Conservation (phyloP, 2,888 invertebrate species). For the Sylvicola cinctus region DNA sequence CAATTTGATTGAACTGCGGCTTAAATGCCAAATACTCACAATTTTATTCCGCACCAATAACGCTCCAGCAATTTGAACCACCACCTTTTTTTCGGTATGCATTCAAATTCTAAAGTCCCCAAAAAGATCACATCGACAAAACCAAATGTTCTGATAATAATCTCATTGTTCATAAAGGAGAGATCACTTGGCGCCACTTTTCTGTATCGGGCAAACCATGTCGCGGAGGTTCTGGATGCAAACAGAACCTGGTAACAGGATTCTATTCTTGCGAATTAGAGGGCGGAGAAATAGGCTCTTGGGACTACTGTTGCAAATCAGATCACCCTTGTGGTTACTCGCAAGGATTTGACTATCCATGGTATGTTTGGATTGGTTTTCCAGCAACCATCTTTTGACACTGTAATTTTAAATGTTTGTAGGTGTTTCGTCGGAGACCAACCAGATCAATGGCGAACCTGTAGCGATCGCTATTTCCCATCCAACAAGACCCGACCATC, state of each 20-base stretch:
- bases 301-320: slow-evolving; percentile 76
- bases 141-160: too few relatives aligned
- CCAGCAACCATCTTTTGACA: neutral
- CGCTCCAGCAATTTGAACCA: too few relatives aligned
- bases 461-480: slow-evolving; percentile 65
- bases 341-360: slow-evolving; percentile 60
- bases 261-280: slow-evolving; percentile 75
- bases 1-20: too few relatives aligned
- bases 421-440: slow-evolving; percentile 72
- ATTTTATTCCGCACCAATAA: too few relatives aligned
- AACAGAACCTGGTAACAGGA: slow-evolving; percentile 51
- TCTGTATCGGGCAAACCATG: slow-evolving; percentile 69
- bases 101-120: too few relatives aligned
- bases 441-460: slow-evolving; percentile 68
- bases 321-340: slow-evolving; percentile 69
- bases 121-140: too few relatives aligned
- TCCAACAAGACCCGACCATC: slow-evolving; percentile 21
- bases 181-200: slow-evolving; percentile 46
- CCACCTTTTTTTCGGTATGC: too few relatives aligned
- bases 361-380: slow-evolving; percentile 29
- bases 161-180: slow-evolving; percentile 30
- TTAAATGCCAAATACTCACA: too few relatives aligned
- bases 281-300: slow-evolving; percentile 42
- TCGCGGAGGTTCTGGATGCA: slow-evolving; percentile 42
- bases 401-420: slow-evolving; percentile 8